Evolutionary conservation across 1,140 invertebrate species (phyloP).

Genomic region (Drosophila parabipectinata): DNA sequence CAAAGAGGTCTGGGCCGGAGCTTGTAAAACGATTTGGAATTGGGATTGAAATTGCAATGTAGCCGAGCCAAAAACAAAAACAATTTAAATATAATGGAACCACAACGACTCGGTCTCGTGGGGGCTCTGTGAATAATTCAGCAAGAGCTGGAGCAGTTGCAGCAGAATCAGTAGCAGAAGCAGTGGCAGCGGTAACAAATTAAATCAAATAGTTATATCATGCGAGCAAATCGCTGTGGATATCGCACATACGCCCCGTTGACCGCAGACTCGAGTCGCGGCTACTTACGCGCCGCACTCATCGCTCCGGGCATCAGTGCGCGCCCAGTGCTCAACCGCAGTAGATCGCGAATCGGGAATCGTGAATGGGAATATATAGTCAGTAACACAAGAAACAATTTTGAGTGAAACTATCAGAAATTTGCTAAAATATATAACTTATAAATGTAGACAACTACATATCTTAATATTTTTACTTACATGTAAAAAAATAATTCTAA

Average conservation of each 20-base stretch:
- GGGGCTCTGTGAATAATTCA: conserved; percentile 61
- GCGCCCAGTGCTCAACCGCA: conserved; percentile 70
- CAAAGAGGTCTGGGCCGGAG: conserved; percentile 33
- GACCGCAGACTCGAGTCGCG: conserved; percentile 37
- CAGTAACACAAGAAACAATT: conserved; percentile 2
- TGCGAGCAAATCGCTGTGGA: conserved; percentile 77
- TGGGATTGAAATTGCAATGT: conserved; percentile 71
- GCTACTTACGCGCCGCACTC: conserved; percentile 71
- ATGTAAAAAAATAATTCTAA: neutral
- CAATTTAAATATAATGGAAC: conserved; percentile 78
- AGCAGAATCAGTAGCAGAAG: neutral
- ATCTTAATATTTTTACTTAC: too few relatives aligned
- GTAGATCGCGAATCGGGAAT: conserved; percentile 53
- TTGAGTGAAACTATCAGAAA: neutral
- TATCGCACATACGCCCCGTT: conserved; percentile 79
- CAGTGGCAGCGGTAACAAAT: conserved; percentile 46
- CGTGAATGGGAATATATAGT: conserved; percentile 6
- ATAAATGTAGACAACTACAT: too few relatives aligned
- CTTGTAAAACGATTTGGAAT: conserved; percentile 59
- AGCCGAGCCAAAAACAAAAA: conserved; percentile 66
- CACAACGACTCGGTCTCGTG: conserved; percentile 45
- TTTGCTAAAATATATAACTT: too few relatives aligned
- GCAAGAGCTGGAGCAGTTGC: conserved; percentile 20
- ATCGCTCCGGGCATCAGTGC: conserved; percentile 62
- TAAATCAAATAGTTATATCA: conserved; percentile 83